These are phyloP conservation scores for Solen grandis DNA, from an alignment of 1,140 invertebrate genomes.

Conservation along the genomic window DNA sequence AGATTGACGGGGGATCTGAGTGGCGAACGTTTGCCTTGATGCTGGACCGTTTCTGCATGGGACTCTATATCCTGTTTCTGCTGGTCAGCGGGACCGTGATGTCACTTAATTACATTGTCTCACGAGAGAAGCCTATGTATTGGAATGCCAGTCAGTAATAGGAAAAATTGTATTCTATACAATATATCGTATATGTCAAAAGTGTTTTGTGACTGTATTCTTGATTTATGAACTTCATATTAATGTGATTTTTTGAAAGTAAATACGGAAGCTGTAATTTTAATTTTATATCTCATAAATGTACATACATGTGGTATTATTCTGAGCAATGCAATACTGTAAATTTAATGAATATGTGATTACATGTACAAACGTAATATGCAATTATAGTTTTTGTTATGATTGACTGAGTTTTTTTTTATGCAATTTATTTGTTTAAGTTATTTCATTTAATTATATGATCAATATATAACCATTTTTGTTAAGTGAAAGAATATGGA, in stretches of 20 bases:
- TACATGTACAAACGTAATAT: too few species aligned
- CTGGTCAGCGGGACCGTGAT: background rate
- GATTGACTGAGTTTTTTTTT: too few species aligned
- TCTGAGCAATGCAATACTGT: too few species aligned
- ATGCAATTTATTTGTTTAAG: too few species aligned
- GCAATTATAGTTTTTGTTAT: too few species aligned
- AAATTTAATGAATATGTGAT: too few species aligned
- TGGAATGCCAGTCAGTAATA: background rate
- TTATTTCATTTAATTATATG: background rate
- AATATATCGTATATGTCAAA: background rate
- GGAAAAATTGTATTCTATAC: background rate
- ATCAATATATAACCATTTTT: background rate
- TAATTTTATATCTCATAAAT: background rate
- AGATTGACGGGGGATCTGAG: slow-evolving; percentile 1
- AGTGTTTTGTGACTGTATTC: background rate
- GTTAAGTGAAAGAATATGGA: background rate
- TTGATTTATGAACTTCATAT: too few species aligned
- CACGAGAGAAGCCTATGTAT: background rate
- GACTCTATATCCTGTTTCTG: slow-evolving; percentile 6
- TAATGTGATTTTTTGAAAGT: slow-evolving; percentile 9
- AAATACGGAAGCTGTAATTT: background rate
- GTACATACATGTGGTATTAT: too few species aligned
- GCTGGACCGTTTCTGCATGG: slow-evolving; percentile 29
- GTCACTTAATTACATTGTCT: slow-evolving; percentile 2
- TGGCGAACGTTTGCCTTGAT: slow-evolving; percentile 23